Conservation (phyloP, 2,888 invertebrate genomes). For the Heliconius erato region DNA sequence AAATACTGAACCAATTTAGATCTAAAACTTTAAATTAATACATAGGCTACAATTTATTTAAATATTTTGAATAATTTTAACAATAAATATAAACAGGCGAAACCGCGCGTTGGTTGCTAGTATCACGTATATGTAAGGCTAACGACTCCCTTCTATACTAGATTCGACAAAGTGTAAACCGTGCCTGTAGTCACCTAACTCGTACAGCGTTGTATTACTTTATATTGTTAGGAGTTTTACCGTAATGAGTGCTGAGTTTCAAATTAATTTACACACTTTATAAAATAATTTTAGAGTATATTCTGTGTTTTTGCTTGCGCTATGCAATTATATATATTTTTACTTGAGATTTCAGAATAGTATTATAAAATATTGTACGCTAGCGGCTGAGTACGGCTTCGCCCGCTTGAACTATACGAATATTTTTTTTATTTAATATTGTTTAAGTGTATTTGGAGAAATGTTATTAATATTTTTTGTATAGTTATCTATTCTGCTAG, state of each 20-base stretch:
- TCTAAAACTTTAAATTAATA: too few species aligned
- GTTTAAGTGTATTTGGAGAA: too few species aligned
- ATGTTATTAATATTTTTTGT: too few species aligned
- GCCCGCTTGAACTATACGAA: too few species aligned
- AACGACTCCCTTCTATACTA: background rate
- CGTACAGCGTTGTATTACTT: slow-evolving; percentile 47
- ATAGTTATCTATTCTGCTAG: too few species aligned
- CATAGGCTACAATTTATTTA: too few species aligned
- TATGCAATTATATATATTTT: slow-evolving; percentile 5
- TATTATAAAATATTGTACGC: background rate
- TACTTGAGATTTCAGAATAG: background rate
- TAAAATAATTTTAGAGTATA: slow-evolving; percentile 42
- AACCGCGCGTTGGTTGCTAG: too few species aligned
- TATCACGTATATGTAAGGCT: too few species aligned
- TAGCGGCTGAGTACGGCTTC: background rate
- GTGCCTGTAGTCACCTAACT: slow-evolving; percentile 36
- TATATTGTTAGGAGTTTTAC: slow-evolving; percentile 51
- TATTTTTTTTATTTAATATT: too few species aligned
- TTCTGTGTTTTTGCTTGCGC: slow-evolving; percentile 22
- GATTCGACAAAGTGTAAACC: slow-evolving; percentile 34
- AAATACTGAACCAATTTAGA: too few species aligned
- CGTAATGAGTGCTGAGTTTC: slow-evolving; percentile 51
- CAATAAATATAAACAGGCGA: too few species aligned
- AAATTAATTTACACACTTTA: slow-evolving; percentile 51
- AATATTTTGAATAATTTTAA: too few species aligned